Percentiles rank a stretch among this genome's conserved stretches.
phyloP scores from a whole-genome alignment of 2,797 vertebrate species.

The Tympanoctomys barrerae region DNA sequence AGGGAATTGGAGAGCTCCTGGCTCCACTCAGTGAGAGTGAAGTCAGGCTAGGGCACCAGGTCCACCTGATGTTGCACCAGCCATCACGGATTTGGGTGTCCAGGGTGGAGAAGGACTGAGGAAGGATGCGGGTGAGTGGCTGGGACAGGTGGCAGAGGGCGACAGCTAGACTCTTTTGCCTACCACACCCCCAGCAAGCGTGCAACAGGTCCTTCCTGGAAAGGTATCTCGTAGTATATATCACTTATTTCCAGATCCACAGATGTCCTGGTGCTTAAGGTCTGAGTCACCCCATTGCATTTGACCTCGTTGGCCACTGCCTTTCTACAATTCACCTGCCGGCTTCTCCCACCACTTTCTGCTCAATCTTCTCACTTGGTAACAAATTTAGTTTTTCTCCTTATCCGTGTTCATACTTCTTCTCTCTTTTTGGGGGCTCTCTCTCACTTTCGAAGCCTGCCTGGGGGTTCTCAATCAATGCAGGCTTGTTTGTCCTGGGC shows the following conservation, averaged over 20 bases:
- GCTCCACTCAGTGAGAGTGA: background rate
- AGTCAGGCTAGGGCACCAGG: background rate
- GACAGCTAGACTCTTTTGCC: background rate
- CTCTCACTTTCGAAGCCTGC: background rate
- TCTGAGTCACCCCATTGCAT: background rate
- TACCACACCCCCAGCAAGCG: background rate
- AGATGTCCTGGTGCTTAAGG: background rate
- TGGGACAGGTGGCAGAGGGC: background rate
- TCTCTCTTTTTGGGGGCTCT: background rate
- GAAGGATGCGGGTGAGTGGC: background rate
- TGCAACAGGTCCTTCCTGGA: background rate
- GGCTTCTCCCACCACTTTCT: background rate
- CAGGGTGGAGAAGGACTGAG: background rate
- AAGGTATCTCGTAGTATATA: background rate
- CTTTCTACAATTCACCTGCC: background rate
- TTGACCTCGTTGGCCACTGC: fast-evolving
- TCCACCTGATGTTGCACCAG: fast-evolving
- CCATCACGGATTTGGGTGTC: background rate
- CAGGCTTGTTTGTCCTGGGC: background rate
- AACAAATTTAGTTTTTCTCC: background rate
- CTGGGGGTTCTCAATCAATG: background rate
- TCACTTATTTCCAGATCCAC: background rate
- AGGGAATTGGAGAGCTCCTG: background rate
- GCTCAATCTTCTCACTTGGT: background rate
- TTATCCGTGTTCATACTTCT: background rate